Conservation (phyloP, 2,888 invertebrate species). For the Congeria kusceri region DNA sequence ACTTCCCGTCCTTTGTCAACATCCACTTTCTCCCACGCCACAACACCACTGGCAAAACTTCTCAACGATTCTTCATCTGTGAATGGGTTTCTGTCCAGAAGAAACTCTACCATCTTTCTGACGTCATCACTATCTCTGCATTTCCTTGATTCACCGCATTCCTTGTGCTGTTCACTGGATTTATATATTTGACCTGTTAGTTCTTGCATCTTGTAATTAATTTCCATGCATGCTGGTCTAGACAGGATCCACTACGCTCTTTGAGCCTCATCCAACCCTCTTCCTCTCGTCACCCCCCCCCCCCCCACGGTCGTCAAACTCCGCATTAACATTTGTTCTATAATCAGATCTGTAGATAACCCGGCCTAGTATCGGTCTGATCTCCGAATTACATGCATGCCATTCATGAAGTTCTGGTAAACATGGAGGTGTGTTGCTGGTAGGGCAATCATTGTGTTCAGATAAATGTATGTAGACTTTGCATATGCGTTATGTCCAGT, state of each 20-base stretch:
- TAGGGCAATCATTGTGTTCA: neutral
- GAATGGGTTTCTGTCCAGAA: constrained; percentile 26
- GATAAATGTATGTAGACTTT: neutral
- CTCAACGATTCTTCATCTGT: constrained; percentile 26
- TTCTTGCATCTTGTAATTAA: constrained; percentile 45
- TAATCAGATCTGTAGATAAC: constrained; percentile 51
- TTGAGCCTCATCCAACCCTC: constrained; percentile 36
- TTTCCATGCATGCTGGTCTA: constrained; percentile 48
- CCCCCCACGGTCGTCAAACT: constrained; percentile 51
- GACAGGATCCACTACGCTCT: constrained; percentile 39
- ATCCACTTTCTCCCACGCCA: constrained; percentile 17
- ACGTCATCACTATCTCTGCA: constrained; percentile 40
- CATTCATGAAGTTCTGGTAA: constrained; percentile 21
- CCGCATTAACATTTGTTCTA: constrained; percentile 60
- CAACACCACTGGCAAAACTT: constrained; percentile 15
- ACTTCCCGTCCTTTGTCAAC: constrained; percentile 42
- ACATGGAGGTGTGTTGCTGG: neutral
- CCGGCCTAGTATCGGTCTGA: constrained; percentile 31
- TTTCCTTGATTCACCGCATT: constrained; percentile 26
- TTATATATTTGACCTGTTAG: constrained; percentile 23
- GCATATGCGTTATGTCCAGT: neutral
- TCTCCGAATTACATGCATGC: constrained; percentile 32
- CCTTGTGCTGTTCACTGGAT: constrained; percentile 50
- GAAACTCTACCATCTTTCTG: neutral
- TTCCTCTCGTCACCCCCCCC: constrained; percentile 48